phyloP scores from a whole-genome alignment of 2,113 vertebrate species.

The Hippoglossus stenolepis region DNA sequence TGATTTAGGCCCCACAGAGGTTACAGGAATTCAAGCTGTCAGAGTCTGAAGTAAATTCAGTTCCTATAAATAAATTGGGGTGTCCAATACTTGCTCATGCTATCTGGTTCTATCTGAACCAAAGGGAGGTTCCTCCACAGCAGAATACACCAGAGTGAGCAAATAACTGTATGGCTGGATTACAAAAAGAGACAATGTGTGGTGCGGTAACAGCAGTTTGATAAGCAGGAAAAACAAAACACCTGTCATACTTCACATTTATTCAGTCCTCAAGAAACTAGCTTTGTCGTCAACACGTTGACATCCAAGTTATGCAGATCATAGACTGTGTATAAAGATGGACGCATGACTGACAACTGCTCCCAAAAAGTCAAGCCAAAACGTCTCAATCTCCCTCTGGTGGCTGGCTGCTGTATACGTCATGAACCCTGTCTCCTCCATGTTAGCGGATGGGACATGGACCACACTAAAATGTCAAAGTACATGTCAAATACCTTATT shows the following conservation, averaged over 20 bases:
- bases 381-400: background rate
- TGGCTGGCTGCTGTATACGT: background rate
- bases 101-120: constrained; percentile 64
- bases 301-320: constrained; percentile 15
- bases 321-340: too few species aligned
- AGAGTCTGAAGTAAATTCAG: constrained; percentile 62
- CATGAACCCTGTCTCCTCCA: background rate
- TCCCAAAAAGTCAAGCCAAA: background rate
- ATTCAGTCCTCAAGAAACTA: constrained; percentile 9
- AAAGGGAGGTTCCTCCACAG: constrained; percentile 36
- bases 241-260: constrained; percentile 22
- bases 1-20: constrained; percentile 73
- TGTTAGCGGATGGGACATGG: background rate
- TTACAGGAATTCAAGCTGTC: constrained; percentile 76
- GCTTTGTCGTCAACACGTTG: constrained; percentile 1
- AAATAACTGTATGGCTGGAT: constrained; percentile 26
- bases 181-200: constrained; percentile 26
- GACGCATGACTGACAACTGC: too few species aligned
- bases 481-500: too few species aligned
- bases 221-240: constrained; percentile 35
- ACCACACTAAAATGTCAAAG: too few species aligned
- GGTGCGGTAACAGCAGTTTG: constrained; percentile 14
- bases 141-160: background rate
- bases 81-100: constrained; percentile 55
- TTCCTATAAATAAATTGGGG: constrained; percentile 73